Evolutionary conservation across 2,888 invertebrate species (phyloP).

Genomic region (Oxystoma pomonae): DNA sequence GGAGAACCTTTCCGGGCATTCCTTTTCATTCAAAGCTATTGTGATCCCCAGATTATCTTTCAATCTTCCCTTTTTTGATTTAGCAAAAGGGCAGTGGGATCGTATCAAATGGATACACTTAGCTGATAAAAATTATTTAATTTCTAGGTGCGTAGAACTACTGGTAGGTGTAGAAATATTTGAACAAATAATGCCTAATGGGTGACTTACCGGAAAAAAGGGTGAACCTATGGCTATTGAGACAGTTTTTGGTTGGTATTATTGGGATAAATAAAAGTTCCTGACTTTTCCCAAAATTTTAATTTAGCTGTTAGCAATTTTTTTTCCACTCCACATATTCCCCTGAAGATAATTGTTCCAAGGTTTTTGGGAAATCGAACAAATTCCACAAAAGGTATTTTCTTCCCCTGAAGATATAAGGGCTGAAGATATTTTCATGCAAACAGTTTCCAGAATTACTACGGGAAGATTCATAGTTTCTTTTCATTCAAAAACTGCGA

Average conservation of each 20-base stretch:
- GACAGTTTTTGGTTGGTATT: not conserved
- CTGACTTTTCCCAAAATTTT: not conserved
- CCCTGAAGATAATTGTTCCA: constrained; percentile 6
- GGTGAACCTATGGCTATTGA: not conserved
- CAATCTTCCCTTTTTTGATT: not conserved
- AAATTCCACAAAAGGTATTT: constrained; percentile 2
- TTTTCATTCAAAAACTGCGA: not conserved
- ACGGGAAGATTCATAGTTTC: not conserved
- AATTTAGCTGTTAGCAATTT: not conserved
- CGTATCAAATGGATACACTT: not conserved
- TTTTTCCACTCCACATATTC: not conserved
- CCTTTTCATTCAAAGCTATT: not conserved
- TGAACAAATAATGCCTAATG: not conserved
- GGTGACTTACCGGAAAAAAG: not conserved
- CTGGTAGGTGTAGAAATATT: not conserved
- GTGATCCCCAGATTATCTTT: not conserved
- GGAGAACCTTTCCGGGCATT: not conserved
- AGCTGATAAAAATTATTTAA: not conserved
- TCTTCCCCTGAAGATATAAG: constrained; percentile 1
- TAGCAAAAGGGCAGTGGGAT: not conserved
- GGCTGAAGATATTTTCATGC: not conserved
- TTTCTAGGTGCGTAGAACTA: not conserved
- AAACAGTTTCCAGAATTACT: not conserved
- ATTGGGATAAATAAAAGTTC: not conserved
- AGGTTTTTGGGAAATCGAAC: constrained; percentile 14